Base-by-base conservation (phyloP, 2,113 vertebrate genomes). In the Sula dactylatra region DNA sequence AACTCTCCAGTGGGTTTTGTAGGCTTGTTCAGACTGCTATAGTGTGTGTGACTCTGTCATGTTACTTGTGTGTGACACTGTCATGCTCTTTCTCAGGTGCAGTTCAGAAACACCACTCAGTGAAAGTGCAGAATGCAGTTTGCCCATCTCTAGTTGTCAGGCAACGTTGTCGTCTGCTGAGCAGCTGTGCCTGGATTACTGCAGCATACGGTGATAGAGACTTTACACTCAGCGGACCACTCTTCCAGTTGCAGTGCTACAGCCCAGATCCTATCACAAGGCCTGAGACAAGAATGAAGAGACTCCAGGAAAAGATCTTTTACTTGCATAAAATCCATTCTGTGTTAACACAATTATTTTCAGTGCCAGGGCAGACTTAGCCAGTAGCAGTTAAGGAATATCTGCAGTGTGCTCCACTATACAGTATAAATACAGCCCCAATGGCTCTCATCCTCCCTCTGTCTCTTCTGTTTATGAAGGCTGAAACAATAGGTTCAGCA, bases 131-230 rank as follows among this genome's bases (percentile, higher is more conserved):
- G 7, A 47, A 42, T 2, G 16, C 34, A 26, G 22, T 34, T 42
- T 11, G 38, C 4, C 9, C 1, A 2, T 18, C 38, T 77, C 32
- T 49, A 45, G 6, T 1, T n/a, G 29, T 21, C 4, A 0, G 47
- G 38, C 42, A 26, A 0, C 1, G 0, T n/a, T 58, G 52, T 15
- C 3, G 2, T 52, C 54, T 44, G 26, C 24, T 16, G 18, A 22
- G 34, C 1, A 1, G 2, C 49, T 74, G 42, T 19, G 22, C 15
- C 70, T 25, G 56, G 31, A 11, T 52, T 2, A 0, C 38, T 47
- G 40, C 54, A 58, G 34, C 40, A 3, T 4, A 14, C 10, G 12
- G 31, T 2, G 54, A 16, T 47, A 18, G 49, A 77, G 26, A 52
- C 24, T 16, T 44, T 24, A 13, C 17, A 2, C 49, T 58, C 52